Evolutionary conservation across 2,797 vertebrate genomes (phyloP), one percentile per base, ranked within the genome.

Genomic region (Syngnathus rostellatus): DNA sequence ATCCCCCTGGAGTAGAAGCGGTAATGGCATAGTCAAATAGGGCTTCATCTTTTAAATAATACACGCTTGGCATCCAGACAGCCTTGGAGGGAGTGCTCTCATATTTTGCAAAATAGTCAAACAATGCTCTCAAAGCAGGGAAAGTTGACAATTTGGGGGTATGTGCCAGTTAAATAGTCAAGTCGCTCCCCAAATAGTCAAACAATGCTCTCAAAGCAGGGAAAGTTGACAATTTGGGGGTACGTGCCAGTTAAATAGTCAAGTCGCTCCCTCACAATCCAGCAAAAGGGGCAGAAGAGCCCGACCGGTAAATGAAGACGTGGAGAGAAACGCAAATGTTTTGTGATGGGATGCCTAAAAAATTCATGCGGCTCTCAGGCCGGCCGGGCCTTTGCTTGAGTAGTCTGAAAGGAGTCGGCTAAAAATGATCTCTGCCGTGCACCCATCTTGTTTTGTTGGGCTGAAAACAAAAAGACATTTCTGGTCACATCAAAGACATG

Each of bases 151-250:
- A 31, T 31, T 31, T 31, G 31, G 31, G 31, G 31, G 31, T 31
- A 31, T 0, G 82, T 73, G 61, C 43, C 64, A 2, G 65, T 88
- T 83, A 87, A 87, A 87, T 87, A 87, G 87, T 87, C 78, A 88
- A 67, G 39, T 64, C 38, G 69, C 71, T 72, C 84, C 71, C 62
- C 72, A 72, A 77, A 74, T 68, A 50, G n/a, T 8, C 14, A 16
- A 14, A 11, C 1, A 4, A 12, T 12, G 11, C 53, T 77, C 62
- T 77, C 16, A 77, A 66, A 40, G 45, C 0, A 0, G 41, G 53
- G 31, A 31, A 31, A 31, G 31, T 31, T 31, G 31, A 31, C 31
- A 31, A 31, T 31, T 31, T 31, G 31, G 31, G 31, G 31, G 31
- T 31, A 31, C 3, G 82, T 73, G 61, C 43, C 64, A 2, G 65